A percentile compares a stretch with the other conserved stretches of the same genome.
Evolutionary conservation across 2,113 vertebrate species (phyloP).

Genomic region (Chlorodrepanis virens): DNA sequence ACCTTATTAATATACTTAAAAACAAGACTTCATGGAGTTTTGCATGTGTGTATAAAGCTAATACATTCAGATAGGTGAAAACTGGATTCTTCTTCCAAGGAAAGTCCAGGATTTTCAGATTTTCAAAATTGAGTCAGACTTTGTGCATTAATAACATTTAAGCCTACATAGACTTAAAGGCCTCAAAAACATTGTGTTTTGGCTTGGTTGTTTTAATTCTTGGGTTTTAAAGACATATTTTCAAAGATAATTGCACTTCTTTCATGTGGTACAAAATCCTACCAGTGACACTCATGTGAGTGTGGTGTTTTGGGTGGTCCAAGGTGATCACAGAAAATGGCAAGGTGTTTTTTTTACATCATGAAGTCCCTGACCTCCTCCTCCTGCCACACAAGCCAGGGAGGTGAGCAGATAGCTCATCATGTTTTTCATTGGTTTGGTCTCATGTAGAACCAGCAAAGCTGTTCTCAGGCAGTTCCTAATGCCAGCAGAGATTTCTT

Average conservation of each 20-base stretch:
- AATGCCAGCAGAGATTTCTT: neutral
- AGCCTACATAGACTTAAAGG: neutral
- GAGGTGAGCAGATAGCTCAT: neutral
- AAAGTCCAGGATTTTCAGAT: neutral
- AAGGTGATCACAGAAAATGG: neutral
- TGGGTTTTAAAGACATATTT: neutral
- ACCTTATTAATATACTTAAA: neutral
- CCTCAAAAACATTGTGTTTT: neutral
- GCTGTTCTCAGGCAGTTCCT: neutral
- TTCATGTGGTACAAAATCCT: neutral
- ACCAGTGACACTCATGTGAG: neutral
- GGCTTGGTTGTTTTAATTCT: neutral
- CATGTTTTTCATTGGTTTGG: neutral
- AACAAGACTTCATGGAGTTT: neutral
- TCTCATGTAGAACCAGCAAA: neutral
- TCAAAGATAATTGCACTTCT: neutral
- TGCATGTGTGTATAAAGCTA: fast-evolving
- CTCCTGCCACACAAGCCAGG: fast-evolving
- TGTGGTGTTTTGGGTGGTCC: neutral
- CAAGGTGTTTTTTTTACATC: neutral
- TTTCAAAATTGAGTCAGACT: neutral
- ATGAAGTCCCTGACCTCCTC: neutral
- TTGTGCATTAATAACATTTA: neutral
- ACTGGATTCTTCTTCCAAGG: neutral
- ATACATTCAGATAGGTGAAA: neutral